Percentiles rank a stretch among this genome's conserved stretches.
Evolutionary conservation across 2,113 vertebrate species (phyloP).

Genomic region (Mola mola): DNA sequence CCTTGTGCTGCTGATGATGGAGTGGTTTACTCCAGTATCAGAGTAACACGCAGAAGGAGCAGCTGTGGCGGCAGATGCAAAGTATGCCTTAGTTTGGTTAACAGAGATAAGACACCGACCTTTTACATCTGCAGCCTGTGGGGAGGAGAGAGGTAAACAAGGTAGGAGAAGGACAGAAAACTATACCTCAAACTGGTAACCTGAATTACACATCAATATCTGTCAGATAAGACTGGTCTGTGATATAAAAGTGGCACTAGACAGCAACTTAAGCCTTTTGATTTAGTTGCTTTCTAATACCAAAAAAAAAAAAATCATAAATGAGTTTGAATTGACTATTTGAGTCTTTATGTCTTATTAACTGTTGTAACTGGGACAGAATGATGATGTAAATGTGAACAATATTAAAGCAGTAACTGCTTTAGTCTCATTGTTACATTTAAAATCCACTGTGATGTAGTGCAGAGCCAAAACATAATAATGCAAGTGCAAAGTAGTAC

Average conservation of each 20-base stretch:
- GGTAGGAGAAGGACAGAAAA: slow-evolving; percentile 66
- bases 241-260: slow-evolving; percentile 2
- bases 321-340: too few species aligned
- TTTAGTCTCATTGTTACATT: background rate
- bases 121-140: slow-evolving; percentile 47
- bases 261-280: background rate
- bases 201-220: slow-evolving; percentile 7
- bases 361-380: too few species aligned
- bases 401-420: background rate
- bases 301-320: too few species aligned
- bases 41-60: slow-evolving; percentile 53
- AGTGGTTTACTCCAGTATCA: slow-evolving; percentile 63
- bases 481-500: background rate
- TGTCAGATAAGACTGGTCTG: slow-evolving; percentile 23
- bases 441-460: background rate
- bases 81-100: slow-evolving; percentile 79
- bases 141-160: slow-evolving; percentile 57
- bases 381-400: too few species aligned
- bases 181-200: slow-evolving; percentile 33
- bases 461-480: too few species aligned
- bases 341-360: too few species aligned
- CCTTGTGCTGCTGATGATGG: slow-evolving; percentile 66
- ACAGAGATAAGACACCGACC: slow-evolving; percentile 56
- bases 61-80: slow-evolving; percentile 44
- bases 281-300: too few species aligned